Evolutionary conservation across 2,888 invertebrate genomes (phyloP).

Genomic region (Erebia palarica): DNA sequence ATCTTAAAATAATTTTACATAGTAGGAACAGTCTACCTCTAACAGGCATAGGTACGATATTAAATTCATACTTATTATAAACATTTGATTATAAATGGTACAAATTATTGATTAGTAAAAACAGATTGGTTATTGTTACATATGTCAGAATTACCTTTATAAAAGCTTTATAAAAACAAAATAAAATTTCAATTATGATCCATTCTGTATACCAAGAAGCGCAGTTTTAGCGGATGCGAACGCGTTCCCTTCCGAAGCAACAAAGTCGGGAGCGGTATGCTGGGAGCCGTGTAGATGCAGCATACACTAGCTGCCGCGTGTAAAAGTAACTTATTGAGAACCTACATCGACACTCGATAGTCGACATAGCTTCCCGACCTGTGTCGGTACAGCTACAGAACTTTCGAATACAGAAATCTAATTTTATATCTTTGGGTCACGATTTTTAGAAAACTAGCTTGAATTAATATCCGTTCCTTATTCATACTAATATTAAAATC

Average conservation of each 20-base stretch:
- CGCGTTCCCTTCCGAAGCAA: constrained; percentile 31
- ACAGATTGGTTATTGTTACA: too few relatives aligned
- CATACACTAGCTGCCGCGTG: constrained; percentile 59
- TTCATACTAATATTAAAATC: too few relatives aligned
- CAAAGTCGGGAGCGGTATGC: constrained; percentile 52
- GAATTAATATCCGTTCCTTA: background rate
- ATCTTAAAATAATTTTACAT: too few relatives aligned
- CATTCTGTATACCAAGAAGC: background rate
- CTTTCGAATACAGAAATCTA: constrained; percentile 1
- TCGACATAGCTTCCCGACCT: constrained; percentile 34
- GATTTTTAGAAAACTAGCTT: background rate
- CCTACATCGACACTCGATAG: constrained; percentile 43
- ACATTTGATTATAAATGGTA: too few relatives aligned
- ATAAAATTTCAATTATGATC: too few relatives aligned
- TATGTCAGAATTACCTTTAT: too few relatives aligned
- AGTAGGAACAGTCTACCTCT: too few relatives aligned
- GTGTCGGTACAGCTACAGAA: background rate
- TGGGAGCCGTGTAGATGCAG: constrained; percentile 61
- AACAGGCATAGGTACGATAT: too few relatives aligned
- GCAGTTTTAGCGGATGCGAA: constrained; percentile 29
- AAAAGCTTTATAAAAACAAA: too few relatives aligned
- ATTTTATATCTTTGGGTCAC: background rate
- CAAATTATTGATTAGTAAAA: too few relatives aligned
- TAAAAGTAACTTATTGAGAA: constrained; percentile 60
- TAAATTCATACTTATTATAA: too few relatives aligned